Evolutionary conservation across 2,113 vertebrate species (phyloP), one percentile per base, ranked within the genome.

Genomic region (Hiodon tergisus): DNA sequence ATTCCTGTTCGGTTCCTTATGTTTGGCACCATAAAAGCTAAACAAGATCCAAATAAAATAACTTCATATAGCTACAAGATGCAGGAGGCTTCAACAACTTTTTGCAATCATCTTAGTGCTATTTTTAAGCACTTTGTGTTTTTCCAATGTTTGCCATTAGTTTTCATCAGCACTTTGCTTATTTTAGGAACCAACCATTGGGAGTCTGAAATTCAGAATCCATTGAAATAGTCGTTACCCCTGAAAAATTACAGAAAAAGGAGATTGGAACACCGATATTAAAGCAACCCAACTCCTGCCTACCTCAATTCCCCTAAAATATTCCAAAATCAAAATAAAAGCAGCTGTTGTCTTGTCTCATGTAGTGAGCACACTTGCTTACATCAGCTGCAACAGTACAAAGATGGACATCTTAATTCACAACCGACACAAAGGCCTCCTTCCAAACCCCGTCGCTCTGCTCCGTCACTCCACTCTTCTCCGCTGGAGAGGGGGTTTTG

Each of bases 291-390:
- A 68, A 67, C 55, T 72, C 71, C 48, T 47, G n/a, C 58, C 14
- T 72, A 72, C 13, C 63, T 2, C 16, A 10, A 13, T 67, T 51
- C 55, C 65, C 65, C 6, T 50, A n/a, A 75, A 67, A 58, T 47
- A 58, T 75, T 67, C 67, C 14, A 61, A 60, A 75, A 59, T 68
- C 13, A 59, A 17, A 3, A 67, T 68, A 68, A 58, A 75, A 67
- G 31, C 73, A 31, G 54, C 10, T 14, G 57, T 46, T 14, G 63
- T 59, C 65, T 5, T 11, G 11, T 54, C 65, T 51, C 46, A 51
- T 9, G 73, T 50, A 31, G 53, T 67, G 73, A 51, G 50, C 6
- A 16, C 60, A 51, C 65, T 58, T 54, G 16, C 73, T 75, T 47
- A 17, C 4, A n/a, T 53, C 60, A 47, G 61, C 60, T 61, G 46